These are phyloP conservation scores for Oenanthe melanoleuca DNA, from an alignment of 2,113 vertebrate genomes.

Conservation along the genomic window DNA sequence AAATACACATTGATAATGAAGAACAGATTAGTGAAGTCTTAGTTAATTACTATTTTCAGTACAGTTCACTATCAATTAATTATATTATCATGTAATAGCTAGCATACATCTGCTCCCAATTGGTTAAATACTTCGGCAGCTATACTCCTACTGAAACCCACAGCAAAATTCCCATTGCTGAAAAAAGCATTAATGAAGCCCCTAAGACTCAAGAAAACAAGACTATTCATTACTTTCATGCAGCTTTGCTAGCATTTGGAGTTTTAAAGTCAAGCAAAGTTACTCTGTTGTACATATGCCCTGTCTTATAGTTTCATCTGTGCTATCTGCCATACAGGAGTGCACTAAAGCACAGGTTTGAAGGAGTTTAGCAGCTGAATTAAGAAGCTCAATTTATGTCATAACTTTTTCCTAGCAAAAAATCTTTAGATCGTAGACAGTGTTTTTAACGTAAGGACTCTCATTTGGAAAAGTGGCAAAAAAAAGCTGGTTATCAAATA, in stretches of 20 bases:
- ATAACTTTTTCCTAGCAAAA: background rate
- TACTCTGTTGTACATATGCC: background rate
- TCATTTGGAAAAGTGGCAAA: background rate
- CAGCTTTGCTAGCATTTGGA: background rate
- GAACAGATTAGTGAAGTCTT: constrained; percentile 25
- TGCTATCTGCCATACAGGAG: background rate
- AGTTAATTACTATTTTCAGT: constrained; percentile 51
- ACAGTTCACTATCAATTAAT: constrained; percentile 40
- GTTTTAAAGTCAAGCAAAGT: background rate
- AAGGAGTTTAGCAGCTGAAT: background rate
- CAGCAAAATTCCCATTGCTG: background rate
- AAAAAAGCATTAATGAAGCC: background rate
- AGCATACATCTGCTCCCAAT: background rate
- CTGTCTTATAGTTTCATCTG: background rate
- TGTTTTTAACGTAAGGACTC: background rate
- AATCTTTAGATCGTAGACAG: background rate
- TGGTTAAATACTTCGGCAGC: background rate
- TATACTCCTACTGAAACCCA: background rate
- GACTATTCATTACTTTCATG: background rate
- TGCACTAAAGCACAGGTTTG: background rate
- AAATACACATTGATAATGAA: constrained; percentile 26
- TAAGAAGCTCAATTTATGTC: background rate
- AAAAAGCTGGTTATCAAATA: background rate
- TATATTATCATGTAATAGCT: constrained; percentile 2
- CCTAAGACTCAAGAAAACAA: background rate